Evolutionary conservation across 2,797 vertebrate species (phyloP).

Genomic region (Eulemur mongoz): DNA sequence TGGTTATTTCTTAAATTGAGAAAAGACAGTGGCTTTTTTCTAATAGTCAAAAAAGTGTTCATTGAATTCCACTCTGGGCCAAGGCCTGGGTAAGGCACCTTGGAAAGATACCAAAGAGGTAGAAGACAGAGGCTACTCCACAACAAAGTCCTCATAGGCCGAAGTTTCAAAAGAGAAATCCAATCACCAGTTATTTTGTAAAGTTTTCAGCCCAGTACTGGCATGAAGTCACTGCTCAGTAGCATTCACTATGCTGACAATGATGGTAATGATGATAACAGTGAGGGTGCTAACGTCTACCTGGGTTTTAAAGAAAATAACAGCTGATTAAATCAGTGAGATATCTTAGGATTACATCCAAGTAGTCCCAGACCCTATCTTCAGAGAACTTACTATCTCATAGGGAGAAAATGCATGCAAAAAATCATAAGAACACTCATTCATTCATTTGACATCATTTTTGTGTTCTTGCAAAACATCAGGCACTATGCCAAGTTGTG

Average conservation of each 20-base stretch:
- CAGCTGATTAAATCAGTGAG: not conserved
- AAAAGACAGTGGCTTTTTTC: not conserved
- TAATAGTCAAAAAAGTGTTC: not conserved
- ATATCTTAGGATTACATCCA: conserved; percentile 3
- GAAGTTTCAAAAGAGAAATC: not conserved
- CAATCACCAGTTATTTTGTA: not conserved
- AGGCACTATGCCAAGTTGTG: not conserved
- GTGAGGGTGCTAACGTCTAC: not conserved
- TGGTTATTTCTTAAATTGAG: not conserved
- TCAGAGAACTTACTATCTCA: not conserved
- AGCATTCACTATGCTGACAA: not conserved
- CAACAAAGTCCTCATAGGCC: not conserved
- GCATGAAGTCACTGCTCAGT: not conserved
- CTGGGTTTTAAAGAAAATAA: not conserved
- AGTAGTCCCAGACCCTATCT: not conserved
- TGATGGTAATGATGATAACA: not conserved
- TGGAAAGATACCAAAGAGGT: not conserved
- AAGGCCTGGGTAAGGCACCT: not conserved
- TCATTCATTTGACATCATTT: not conserved
- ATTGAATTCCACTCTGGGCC: not conserved
- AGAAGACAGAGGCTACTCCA: not conserved
- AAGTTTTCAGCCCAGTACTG: not conserved
- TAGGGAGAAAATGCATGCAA: not conserved
- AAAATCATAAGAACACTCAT: not conserved
- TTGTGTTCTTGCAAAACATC: not conserved